A percentile compares a stretch with the other conserved stretches of the same genome.
phyloP scores from a whole-genome alignment of 2,888 invertebrate genomes.

The Patella depressa region DNA sequence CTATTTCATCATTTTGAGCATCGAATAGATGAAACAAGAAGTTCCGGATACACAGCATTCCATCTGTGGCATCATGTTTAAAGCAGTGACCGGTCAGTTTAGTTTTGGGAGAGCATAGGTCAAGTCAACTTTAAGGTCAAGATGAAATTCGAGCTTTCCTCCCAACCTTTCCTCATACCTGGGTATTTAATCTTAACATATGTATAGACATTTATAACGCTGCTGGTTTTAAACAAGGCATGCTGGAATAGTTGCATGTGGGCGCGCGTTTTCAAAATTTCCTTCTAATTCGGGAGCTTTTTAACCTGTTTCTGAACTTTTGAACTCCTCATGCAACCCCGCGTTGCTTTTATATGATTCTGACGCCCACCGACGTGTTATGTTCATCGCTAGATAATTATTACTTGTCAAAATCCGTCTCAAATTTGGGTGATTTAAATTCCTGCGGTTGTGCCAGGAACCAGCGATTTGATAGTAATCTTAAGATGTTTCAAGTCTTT shows the following conservation, averaged over 20 bases:
- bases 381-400: not conserved
- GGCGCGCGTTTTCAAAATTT: too few species aligned
- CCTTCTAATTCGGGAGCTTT: not conserved
- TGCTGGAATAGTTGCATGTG: too few species aligned
- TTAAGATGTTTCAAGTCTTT: too few species aligned
- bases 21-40: too few species aligned
- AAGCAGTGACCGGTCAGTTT: not conserved
- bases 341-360: constrained; percentile 5
- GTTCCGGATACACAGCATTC: too few species aligned
- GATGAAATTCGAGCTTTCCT: not conserved
- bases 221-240: too few species aligned
- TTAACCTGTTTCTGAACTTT: constrained; percentile 10
- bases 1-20: too few species aligned
- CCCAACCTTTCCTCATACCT: too few species aligned
- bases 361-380: constrained; percentile 1
- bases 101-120: not conserved
- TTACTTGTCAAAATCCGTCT: constrained; percentile 5
- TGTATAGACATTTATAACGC: too few species aligned
- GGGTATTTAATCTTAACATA: too few species aligned
- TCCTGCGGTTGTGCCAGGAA: not conserved
- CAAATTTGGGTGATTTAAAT: not conserved
- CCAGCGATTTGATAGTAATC: too few species aligned
- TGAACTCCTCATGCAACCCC: constrained; percentile 1
- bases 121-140: constrained; percentile 1
- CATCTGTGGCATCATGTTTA: too few species aligned